Evolutionary conservation across 2,113 vertebrate species (phyloP).

Genomic region (Lophotis ruficrista): DNA sequence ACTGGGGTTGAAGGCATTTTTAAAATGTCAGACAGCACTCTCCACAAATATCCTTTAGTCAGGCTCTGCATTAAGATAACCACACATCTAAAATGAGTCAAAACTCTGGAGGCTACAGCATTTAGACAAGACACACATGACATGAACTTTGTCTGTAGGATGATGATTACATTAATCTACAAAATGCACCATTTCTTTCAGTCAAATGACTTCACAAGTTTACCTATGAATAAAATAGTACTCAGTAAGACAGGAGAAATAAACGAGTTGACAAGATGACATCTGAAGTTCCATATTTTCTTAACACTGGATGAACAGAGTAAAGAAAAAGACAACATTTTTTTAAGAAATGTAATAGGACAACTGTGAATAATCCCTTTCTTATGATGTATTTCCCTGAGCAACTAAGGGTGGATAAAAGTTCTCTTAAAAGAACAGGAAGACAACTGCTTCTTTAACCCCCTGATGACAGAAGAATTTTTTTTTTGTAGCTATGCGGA

Average conservation of each 20-base stretch:
- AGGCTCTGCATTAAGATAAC: not conserved
- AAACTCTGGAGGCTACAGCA: not conserved
- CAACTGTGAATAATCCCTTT: conserved; percentile 49
- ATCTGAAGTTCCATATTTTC: not conserved
- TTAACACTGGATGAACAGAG: not conserved
- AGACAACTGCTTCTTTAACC: conserved; percentile 67
- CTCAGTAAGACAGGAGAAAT: not conserved
- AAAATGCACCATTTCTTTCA: conserved; percentile 3
- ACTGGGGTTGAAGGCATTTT: not conserved
- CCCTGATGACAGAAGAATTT: conserved; percentile 67
- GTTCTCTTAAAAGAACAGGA: conserved; percentile 52
- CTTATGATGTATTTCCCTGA: conserved; percentile 61
- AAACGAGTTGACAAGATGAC: not conserved
- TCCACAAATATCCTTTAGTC: not conserved
- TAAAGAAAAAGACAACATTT: not conserved
- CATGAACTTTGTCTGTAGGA: not conserved
- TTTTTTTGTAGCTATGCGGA: conserved; percentile 41
- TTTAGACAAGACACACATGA: not conserved
- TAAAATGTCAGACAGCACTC: not conserved
- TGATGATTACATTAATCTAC: not conserved
- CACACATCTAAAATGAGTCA: not conserved
- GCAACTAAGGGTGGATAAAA: not conserved
- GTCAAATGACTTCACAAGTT: not conserved
- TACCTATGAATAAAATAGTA: not conserved
- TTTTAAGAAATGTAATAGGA: not conserved